Evolutionary conservation across 2,113 vertebrate species (phyloP).

Genomic region (Mustela lutreola): DNA sequence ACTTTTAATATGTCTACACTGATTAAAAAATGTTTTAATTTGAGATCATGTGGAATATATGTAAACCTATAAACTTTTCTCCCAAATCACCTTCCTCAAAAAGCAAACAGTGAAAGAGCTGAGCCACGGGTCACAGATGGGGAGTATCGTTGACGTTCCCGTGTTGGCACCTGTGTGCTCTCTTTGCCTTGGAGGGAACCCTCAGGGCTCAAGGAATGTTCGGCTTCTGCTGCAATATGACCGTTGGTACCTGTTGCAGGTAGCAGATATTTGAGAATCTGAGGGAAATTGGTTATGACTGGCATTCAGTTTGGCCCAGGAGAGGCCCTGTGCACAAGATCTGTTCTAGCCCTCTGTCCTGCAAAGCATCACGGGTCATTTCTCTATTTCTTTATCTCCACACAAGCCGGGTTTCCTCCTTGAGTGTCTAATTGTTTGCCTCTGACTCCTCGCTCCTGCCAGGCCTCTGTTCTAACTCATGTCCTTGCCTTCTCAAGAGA

Average conservation of each 20-base stretch:
- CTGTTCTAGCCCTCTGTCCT: neutral
- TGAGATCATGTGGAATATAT: neutral
- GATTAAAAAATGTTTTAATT: neutral
- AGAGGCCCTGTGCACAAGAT: neutral
- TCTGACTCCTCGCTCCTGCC: neutral
- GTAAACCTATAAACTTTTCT: constrained; percentile 15
- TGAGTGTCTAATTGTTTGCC: neutral
- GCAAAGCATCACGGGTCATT: fast-evolving
- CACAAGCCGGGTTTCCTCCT: neutral
- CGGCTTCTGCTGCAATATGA: neutral
- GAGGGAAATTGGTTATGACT: neutral
- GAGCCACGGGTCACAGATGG: neutral
- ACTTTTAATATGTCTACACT: neutral
- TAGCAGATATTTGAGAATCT: neutral
- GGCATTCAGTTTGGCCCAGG: neutral
- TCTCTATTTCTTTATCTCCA: neutral
- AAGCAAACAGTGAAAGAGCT: neutral
- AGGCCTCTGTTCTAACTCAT: neutral
- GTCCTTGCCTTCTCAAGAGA: neutral
- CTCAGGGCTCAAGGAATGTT: neutral
- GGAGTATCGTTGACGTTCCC: fast-evolving
- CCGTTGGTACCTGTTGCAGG: neutral
- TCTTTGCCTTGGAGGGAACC: neutral
- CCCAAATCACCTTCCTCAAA: constrained; percentile 16
- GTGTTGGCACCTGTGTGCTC: neutral